Evolutionary conservation across 1,140 invertebrate genomes (phyloP).

Genomic region (Heliothis subflexa): DNA sequence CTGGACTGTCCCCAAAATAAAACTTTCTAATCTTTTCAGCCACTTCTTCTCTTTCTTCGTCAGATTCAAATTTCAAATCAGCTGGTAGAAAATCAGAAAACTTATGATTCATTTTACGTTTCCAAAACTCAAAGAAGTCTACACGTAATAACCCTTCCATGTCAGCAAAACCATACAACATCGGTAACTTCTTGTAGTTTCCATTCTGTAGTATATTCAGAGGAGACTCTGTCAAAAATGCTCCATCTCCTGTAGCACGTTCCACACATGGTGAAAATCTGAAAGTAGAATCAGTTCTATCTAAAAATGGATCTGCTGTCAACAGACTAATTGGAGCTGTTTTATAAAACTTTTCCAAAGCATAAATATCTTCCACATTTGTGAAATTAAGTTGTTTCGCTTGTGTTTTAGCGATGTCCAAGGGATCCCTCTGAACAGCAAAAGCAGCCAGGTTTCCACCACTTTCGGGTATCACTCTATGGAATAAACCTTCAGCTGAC

Average conservation of each 20-base stretch:
- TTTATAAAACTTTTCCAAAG: slow-evolving; percentile 62
- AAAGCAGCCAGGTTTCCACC: slow-evolving; percentile 47
- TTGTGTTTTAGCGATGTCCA: slow-evolving; percentile 55
- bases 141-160: slow-evolving; percentile 63
- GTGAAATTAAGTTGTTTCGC: slow-evolving; percentile 53
- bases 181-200: slow-evolving; percentile 58
- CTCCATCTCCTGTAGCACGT: slow-evolving; percentile 48
- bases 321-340: slow-evolving; percentile 46
- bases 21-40: slow-evolving; percentile 63
- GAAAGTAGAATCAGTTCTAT: slow-evolving; percentile 53
- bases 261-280: slow-evolving; percentile 63
- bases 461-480: slow-evolving; percentile 61
- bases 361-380: slow-evolving; percentile 54
- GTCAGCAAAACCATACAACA: slow-evolving; percentile 64
- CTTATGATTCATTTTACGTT: slow-evolving; percentile 63
- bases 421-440: slow-evolving; percentile 58
- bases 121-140: slow-evolving; percentile 57
- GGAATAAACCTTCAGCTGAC: slow-evolving; percentile 53
- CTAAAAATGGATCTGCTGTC: slow-evolving; percentile 19
- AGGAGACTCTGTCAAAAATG: slow-evolving; percentile 58
- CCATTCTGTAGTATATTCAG: slow-evolving; percentile 59
- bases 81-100: slow-evolving; percentile 28
- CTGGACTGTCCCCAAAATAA: slow-evolving; percentile 63
- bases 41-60: slow-evolving; percentile 59
- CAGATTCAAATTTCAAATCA: slow-evolving; percentile 65